Evolutionary conservation across 1,140 invertebrate species (phyloP).

Genomic region (Zaprionus davidi): DNA sequence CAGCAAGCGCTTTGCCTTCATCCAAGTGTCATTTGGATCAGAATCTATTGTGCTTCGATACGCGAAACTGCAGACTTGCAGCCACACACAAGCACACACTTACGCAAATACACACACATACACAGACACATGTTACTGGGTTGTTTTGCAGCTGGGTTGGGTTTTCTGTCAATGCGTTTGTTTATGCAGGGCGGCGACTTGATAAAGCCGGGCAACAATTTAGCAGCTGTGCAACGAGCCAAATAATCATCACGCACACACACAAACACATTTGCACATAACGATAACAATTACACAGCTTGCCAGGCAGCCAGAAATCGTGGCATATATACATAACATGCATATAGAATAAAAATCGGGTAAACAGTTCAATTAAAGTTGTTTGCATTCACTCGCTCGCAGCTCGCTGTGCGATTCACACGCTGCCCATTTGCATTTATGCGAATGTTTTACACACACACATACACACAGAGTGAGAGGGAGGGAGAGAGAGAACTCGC

Average conservation of each 20-base stretch:
- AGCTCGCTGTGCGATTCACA: constrained; percentile 60
- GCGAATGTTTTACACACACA: constrained; percentile 49
- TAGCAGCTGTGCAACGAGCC: constrained; percentile 79
- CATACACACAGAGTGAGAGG: constrained; percentile 11
- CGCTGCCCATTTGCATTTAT: constrained; percentile 77
- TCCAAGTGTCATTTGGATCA: neutral
- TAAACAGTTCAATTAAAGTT: constrained; percentile 84
- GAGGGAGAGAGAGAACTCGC: neutral
- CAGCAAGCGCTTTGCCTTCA: neutral
- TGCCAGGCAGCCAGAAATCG: constrained; percentile 38
- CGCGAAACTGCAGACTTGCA: constrained; percentile 5
- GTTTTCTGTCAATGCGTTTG: constrained; percentile 22
- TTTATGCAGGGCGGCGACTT: constrained; percentile 34
- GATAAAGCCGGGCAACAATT: constrained; percentile 53
- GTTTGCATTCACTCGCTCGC: constrained; percentile 56
- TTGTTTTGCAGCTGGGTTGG: constrained; percentile 10
- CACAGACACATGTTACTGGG: neutral
- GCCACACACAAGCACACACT: neutral
- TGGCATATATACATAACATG: constrained; percentile 24
- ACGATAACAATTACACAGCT: constrained; percentile 80
- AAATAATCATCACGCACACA: constrained; percentile 77
- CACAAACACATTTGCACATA: constrained; percentile 50
- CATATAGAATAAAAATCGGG: constrained; percentile 78
- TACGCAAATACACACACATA: neutral
- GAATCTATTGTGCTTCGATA: neutral